Evolutionary conservation across 2,113 vertebrate genomes (phyloP).

Genomic region (Paedocypris sp.): DNA sequence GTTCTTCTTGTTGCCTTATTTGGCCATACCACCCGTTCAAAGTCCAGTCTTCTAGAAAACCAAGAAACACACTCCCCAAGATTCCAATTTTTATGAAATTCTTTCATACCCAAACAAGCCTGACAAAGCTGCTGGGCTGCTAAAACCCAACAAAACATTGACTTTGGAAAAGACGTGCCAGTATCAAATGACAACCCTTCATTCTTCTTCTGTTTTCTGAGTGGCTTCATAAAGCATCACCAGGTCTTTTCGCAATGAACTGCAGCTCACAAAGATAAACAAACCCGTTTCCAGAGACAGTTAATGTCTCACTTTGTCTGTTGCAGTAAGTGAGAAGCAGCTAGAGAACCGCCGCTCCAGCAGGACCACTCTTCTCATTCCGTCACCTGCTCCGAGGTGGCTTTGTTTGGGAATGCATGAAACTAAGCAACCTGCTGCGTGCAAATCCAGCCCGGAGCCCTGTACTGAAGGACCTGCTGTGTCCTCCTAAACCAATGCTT

Average conservation of each 20-base stretch:
- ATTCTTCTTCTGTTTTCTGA: conserved; percentile 19
- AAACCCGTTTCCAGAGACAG: conserved; percentile 15
- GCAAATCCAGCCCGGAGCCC: background rate
- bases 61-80: background rate
- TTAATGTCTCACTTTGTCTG: background rate
- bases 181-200: conserved; percentile 6
- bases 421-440: background rate
- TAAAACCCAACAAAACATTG: conserved; percentile 16
- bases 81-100: conserved; percentile 1
- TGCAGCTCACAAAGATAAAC: conserved; percentile 1
- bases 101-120: background rate
- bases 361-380: conserved; percentile 23
- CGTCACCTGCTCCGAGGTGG: background rate
- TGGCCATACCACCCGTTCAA: background rate
- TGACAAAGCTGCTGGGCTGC: conserved; percentile 2
- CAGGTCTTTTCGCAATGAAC: conserved; percentile 14
- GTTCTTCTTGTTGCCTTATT: background rate
- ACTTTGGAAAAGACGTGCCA: background rate
- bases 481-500: background rate
- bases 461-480: background rate
- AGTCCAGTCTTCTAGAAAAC: background rate
- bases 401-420: background rate
- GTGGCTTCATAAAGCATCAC: conserved; percentile 19
- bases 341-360: background rate
- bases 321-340: conserved; percentile 2